A percentile compares a stretch with the other conserved stretches of the same genome.
phyloP scores from a whole-genome alignment of 2,113 vertebrate species.

The Probosciger aterrimus region DNA sequence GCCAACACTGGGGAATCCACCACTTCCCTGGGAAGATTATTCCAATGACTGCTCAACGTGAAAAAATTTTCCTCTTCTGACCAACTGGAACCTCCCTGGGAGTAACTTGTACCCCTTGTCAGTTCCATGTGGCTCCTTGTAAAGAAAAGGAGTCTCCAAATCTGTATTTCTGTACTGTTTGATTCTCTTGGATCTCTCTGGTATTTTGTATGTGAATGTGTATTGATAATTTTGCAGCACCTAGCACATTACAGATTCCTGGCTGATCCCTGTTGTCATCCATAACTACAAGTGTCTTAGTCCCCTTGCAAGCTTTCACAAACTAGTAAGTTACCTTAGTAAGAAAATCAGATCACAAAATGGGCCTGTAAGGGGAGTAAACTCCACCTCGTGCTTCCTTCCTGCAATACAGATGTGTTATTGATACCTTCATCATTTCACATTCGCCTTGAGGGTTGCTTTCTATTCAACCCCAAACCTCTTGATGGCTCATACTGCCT shows the following conservation, averaged over 20 bases:
- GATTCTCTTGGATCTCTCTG: background rate
- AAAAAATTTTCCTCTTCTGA: background rate
- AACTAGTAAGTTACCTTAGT: background rate
- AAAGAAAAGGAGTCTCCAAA: background rate
- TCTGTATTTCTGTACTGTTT: background rate
- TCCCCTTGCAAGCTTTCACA: background rate
- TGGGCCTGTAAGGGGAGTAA: accelerated
- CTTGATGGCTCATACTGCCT: background rate
- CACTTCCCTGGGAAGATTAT: background rate
- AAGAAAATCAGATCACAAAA: background rate
- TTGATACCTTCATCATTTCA: background rate
- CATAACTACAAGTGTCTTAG: background rate
- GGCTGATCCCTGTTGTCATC: background rate
- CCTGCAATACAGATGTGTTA: background rate
- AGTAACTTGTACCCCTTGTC: background rate
- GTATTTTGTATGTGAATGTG: background rate
- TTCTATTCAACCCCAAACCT: background rate
- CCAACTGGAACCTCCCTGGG: background rate
- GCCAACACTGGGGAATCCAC: background rate
- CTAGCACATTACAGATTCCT: background rate
- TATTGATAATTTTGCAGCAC: background rate
- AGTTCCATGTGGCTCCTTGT: background rate
- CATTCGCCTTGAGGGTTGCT: background rate
- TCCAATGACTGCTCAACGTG: background rate
- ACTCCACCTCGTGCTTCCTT: background rate